A percentile compares a stretch with the other conserved stretches of the same genome.
phyloP scores from a whole-genome alignment of 2,888 invertebrate genomes.

The Amblyjoppa fuscipennis region DNA sequence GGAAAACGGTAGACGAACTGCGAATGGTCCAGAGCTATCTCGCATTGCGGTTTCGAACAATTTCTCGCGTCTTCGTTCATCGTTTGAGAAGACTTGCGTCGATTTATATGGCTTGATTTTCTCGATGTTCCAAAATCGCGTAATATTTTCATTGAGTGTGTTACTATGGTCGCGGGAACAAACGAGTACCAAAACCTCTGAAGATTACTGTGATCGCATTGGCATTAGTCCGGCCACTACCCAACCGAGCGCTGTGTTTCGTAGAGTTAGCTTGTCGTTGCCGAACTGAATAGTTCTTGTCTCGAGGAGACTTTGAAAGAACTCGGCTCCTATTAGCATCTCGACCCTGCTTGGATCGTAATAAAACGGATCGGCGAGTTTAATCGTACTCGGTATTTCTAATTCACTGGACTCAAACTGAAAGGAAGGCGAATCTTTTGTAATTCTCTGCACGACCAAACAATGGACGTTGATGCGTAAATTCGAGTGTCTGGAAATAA shows the following conservation, averaged over 20 bases:
- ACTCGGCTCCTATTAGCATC: conserved; percentile 41
- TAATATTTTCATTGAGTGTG: conserved; percentile 26
- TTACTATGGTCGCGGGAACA: background rate
- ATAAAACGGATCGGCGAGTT: conserved; percentile 39
- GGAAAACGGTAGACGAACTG: conserved; percentile 42
- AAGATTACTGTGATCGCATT: background rate
- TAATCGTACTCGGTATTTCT: conserved; percentile 42
- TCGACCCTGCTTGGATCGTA: conserved; percentile 15
- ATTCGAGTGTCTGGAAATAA: conserved; percentile 38
- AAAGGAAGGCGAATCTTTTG: conserved; percentile 58
- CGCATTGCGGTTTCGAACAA: conserved; percentile 17
- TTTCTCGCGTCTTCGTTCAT: conserved; percentile 31
- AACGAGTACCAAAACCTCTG: background rate
- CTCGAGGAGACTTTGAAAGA: conserved; percentile 33
- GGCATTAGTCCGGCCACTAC: too few relatives aligned
- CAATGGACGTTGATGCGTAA: conserved; percentile 34
- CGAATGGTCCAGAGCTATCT: conserved; percentile 2
- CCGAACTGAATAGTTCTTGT: conserved; percentile 32
- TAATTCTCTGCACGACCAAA: conserved; percentile 55
- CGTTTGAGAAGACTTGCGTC: background rate
- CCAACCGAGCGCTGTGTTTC: conserved; percentile 57
- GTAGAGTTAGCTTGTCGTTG: conserved; percentile 18
- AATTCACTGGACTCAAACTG: conserved; percentile 35
- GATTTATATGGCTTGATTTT: background rate
- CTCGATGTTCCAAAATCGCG: conserved; percentile 51